Base-by-base conservation (phyloP, 1,140 invertebrate genomes). In the Pseudomyrmex gracilis region DNA sequence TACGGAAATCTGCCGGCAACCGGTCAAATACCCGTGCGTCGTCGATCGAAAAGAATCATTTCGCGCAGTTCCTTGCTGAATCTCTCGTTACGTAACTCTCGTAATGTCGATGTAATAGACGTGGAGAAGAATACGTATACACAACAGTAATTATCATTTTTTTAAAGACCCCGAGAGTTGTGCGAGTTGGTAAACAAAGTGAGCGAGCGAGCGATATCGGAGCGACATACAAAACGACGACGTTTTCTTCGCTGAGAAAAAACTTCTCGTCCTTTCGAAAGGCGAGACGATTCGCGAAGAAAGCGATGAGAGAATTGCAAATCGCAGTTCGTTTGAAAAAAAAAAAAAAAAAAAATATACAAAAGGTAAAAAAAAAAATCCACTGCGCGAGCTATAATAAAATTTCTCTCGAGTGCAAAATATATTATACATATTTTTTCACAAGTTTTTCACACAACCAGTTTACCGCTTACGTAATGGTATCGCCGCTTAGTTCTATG, bases 61-160 rank as follows among this genome's bases (percentile, higher is more conserved):
- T 20, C 47, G 20, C 51, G 20, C 51, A 45, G 34, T 55, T 86
- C 20, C 10, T 83, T 22, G n/a, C n/a, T n/a, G 43, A 49, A 87
- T 83, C 22, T 73, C 13, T 34, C 24, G 43, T 87, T 83, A 73
- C 9, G 53, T 34, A 87, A 86, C 9, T 2, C 13, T n/a, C n/a
- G n/a, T n/a, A 43, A 45, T 7, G 34, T 34, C 67, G 7, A 76
- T 84, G 76, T 77, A 83, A 68, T 60, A 64, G 53, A 66, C 13
- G 73, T 61, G 34, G 43, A 78, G 34, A 34, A 34, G 34, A 34
- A 34, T 34, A 60, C 55, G 49, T 15, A 10, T 82, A 60, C 53
- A 64, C 17, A 83, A 83, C n/a, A 20, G 15, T 84, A 89, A 86
- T 89, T 83, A 82, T 55, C 60, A n/a, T 64, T 47, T 63, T 34